Conservation (phyloP, 2,888 invertebrate genomes). For the Apamea epomidion region DNA sequence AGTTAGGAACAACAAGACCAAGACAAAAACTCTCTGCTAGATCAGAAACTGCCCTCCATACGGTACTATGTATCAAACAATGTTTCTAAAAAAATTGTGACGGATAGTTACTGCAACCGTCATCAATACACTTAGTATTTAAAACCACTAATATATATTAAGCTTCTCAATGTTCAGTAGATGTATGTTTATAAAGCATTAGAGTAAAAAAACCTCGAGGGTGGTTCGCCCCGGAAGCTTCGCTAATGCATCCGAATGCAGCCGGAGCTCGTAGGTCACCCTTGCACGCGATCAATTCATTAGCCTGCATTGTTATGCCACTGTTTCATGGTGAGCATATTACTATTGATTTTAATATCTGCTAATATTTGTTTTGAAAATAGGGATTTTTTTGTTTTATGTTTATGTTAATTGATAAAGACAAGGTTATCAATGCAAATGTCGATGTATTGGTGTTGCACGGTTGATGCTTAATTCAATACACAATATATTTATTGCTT, state of each 20-base stretch:
- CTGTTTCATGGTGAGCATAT: slow-evolving; percentile 65
- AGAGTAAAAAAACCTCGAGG: slow-evolving; percentile 66
- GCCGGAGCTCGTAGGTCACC: slow-evolving; percentile 75
- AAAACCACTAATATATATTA: background rate
- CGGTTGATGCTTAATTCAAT: too few relatives aligned
- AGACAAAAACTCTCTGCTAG: too few relatives aligned
- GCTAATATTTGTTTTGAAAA: slow-evolving; percentile 39
- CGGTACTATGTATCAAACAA: too few relatives aligned
- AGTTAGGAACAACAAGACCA: background rate
- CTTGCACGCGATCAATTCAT: slow-evolving; percentile 88
- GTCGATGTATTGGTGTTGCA: background rate
- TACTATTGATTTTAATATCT: slow-evolving; percentile 58
- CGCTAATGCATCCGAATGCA: slow-evolving; percentile 90
- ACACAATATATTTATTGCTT: too few relatives aligned
- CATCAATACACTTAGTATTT: background rate
- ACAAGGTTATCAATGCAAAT: background rate
- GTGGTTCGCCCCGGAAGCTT: slow-evolving; percentile 83
- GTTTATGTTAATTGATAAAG: background rate
- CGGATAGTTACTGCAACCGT: too few relatives aligned
- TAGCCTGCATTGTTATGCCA: slow-evolving; percentile 81
- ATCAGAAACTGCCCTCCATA: background rate
- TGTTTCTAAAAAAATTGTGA: too few relatives aligned
- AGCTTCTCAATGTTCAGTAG: background rate
- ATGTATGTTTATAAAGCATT: slow-evolving; percentile 60
- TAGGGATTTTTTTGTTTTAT: background rate